Evolutionary conservation across 2,797 vertebrate genomes (phyloP), one percentile per base, ranked within the genome.

Genomic region (Anguilla obscura): DNA sequence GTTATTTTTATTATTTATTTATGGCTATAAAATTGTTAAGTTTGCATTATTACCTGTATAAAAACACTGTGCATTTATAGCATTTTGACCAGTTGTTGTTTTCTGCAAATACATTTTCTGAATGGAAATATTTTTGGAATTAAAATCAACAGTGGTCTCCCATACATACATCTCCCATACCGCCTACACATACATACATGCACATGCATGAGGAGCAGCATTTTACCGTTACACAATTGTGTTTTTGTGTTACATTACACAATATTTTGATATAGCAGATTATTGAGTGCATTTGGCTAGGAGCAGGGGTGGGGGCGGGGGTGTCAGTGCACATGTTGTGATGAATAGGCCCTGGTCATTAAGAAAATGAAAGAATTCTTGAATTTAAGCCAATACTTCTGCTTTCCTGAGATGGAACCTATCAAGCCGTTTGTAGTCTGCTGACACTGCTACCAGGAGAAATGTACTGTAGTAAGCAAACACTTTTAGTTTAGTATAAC

Each of bases 401-500:
- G 94, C 94, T 93, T 91, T 90, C 91, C 84, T 86, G 84, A 90
- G 90, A 87, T 21, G 16, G 36, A 74, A 36, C 16, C 87, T 90
- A 94, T 94, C 94, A 96, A 93, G 85, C 58, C 58, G 87, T 92
- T 92, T 96, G 94, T 95, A 93, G 93, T 93, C 92, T 94, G 91
- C 93, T 96, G 95, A 95, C 94, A 95, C 87, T 58, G 71, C 88
- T 74, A 88, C 10, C 45, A 79, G 79, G 87, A 58, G 24, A 69
- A 69, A 69, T 69, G 63, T 69, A 69, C 24, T 69, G 8, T 6
- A n/a, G 63, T 3, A 69, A n/a, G n/a, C 63, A 27, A 58, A n/a
- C n/a, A 27, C n/a, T 69, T 69, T 27, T 69, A 69, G 24, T 27
- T n/a, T 9, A 69, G 24, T 69, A 7, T 27, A 69, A 69, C 63